Base-by-base conservation (phyloP, 2,797 vertebrate species). In the Clamator glandarius region DNA sequence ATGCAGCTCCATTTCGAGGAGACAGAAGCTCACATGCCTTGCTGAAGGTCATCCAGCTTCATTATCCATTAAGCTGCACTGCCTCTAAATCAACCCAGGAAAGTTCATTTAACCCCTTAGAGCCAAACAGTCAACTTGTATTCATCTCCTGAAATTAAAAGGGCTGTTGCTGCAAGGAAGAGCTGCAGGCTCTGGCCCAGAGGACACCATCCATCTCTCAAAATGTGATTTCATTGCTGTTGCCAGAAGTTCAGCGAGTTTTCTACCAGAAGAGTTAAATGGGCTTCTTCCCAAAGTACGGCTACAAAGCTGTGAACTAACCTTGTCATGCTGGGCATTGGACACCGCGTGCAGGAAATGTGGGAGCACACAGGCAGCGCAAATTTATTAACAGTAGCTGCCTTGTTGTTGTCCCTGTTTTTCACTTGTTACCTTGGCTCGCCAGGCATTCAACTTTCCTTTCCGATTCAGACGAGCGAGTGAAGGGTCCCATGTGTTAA, bases 401-500 rank as follows among this genome's bases (percentile, higher is more conserved):
- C n/a, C 55, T 62, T 44, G 16, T 17, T 28, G 48, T 62, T 3
- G 1, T 62, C 54, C 23, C 24, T 57, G 5, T 29, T 91, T 78
- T 41, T 63, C 31, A 59, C 11, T 69, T 20, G 4, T 83, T 98
- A 99, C 99, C 98, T 98, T 98, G 28, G 99, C 98, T 96, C 98
- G 98, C 99, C 99, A 99, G 82, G 99, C 99, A 51, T 99, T 99
- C 72, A 98, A 16, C 16, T 96, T 89, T 28, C 99, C 99, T 68
- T 98, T 97, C 78, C 80, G 98, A 96, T 99, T 98, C 77, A 99
- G 98, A 63, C 99, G 99, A 54, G 98, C 99, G 2, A 98, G 95
- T 8, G 93, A 98, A 15, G 99, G 96, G 4, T 92, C 91, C 99
- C 99, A 99, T 11, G 95, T 72, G 15, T 73, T 91, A 92, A 97